These are phyloP conservation scores for Caenorhabditis imperialis DNA, from an alignment of 2,888 invertebrate genomes.

Conservation along the genomic window DNA sequence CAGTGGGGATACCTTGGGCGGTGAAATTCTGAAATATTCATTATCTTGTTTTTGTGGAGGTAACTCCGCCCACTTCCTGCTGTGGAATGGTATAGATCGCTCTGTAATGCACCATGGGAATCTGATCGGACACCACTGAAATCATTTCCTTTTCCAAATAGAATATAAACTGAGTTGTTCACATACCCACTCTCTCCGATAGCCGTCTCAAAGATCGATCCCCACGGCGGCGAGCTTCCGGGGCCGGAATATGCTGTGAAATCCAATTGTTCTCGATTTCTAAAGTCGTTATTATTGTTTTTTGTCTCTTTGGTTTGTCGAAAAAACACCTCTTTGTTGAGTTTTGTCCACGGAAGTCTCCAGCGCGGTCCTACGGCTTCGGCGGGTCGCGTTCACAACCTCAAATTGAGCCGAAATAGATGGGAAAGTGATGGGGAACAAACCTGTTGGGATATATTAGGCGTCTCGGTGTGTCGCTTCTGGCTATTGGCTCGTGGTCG, in stretches of 20 bases:
- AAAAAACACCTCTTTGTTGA: conserved; percentile 44
- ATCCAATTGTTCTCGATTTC: conserved; percentile 55
- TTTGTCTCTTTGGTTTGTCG: neutral
- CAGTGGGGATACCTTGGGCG: conserved; percentile 41
- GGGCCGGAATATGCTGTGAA: conserved; percentile 50
- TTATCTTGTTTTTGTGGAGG: conserved; percentile 3
- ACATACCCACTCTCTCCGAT: conserved; percentile 49
- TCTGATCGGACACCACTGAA: conserved; percentile 39
- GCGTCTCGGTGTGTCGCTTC: conserved; percentile 32
- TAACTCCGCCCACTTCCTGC: conserved; percentile 14
- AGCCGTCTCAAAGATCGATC: conserved; percentile 40
- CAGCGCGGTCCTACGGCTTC: conserved; percentile 39
- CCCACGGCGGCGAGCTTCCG: conserved; percentile 26
- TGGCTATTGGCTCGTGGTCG: conserved; percentile 20
- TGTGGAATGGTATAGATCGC: conserved; percentile 45
- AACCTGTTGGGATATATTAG: conserved; percentile 56
- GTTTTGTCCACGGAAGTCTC: conserved; percentile 48
- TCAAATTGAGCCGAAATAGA: neutral
- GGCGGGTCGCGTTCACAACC: conserved; percentile 52
- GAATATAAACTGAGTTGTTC: too few species aligned
- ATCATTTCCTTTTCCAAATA: neutral
- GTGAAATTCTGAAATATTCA: conserved; percentile 50
- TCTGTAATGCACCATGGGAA: conserved; percentile 36
- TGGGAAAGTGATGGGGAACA: neutral
- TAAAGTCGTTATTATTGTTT: conserved; percentile 24